Conservation (phyloP, 2,888 invertebrate genomes). For the Anthoptus insignis region DNA sequence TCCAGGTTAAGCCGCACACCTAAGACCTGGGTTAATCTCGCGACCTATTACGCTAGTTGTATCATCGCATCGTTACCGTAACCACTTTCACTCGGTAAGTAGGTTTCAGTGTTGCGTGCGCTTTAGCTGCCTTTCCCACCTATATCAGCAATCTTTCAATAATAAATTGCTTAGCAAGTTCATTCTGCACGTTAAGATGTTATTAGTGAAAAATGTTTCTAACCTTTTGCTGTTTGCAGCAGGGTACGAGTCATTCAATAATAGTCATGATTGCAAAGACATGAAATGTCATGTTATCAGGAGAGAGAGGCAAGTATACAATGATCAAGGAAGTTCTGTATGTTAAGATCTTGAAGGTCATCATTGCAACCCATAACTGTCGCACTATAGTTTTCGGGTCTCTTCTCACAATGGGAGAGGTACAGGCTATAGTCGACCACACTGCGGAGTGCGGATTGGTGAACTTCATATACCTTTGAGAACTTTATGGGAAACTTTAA, state of each 20-base stretch:
- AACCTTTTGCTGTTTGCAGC: background rate
- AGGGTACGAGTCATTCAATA: background rate
- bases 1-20: constrained; percentile 13
- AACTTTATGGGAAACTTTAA: no score
- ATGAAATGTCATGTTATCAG: no score
- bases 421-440: no score
- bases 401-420: no score
- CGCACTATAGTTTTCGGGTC: no score
- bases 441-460: no score
- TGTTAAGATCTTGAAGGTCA: no score
- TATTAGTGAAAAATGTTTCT: background rate
- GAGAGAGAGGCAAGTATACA: no score
- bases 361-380: no score
- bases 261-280: no score
- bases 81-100: constrained; percentile 70
- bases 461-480: no score
- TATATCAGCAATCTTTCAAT: constrained; percentile 21
- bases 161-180: constrained; percentile 14
- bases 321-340: no score
- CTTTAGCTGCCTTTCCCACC: constrained; percentile 11
- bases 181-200: background rate
- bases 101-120: constrained; percentile 56
- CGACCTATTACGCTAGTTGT: constrained; percentile 75
- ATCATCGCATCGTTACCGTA: constrained; percentile 70
- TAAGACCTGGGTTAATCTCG: constrained; percentile 51